Percentiles rank a stretch among this genome's conserved stretches.
These are phyloP conservation scores for Rhopalosiphum nymphaeae DNA, from an alignment of 2,888 invertebrate genomes.

Conservation along the genomic window DNA sequence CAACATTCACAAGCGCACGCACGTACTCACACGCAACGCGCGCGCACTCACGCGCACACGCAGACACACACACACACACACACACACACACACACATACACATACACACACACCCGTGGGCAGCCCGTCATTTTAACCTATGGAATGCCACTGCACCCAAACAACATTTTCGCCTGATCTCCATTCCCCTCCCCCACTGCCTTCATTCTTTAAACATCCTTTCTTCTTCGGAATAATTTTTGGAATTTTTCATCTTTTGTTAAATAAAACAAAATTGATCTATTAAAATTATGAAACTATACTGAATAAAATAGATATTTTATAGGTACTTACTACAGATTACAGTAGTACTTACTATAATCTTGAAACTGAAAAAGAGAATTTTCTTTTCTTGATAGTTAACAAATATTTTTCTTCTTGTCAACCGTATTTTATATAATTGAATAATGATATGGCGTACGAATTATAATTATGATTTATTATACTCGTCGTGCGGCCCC, in stretches of 20 bases:
- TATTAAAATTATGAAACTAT: slow-evolving; percentile 30
- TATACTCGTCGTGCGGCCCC: slow-evolving; percentile 41
- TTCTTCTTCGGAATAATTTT: slow-evolving; percentile 44
- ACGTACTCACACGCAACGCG: slow-evolving; percentile 15
- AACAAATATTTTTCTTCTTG: slow-evolving; percentile 48
- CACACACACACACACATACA: background rate
- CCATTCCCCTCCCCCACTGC: slow-evolving; percentile 41
- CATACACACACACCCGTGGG: slow-evolving; percentile 56
- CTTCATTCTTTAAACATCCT: background rate
- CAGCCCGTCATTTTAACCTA: slow-evolving; percentile 64
- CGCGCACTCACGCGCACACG: background rate
- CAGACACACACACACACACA: background rate
- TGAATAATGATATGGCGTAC: slow-evolving; percentile 58
- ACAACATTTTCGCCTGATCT: slow-evolving; percentile 64
- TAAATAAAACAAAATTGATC: slow-evolving; percentile 15
- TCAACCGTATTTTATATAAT: slow-evolving; percentile 48
- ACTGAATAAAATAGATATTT: background rate
- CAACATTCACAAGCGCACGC: slow-evolving; percentile 59
- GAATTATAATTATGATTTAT: slow-evolving; percentile 61
- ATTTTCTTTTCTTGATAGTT: slow-evolving; percentile 8
- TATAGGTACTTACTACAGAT: background rate
- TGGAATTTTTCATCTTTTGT: background rate
- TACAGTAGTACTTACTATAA: background rate
- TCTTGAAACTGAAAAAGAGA: background rate
- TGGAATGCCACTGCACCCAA: slow-evolving; percentile 65